Conservation (phyloP, 2,888 invertebrate species). For the Lycocerus yunnanus region DNA sequence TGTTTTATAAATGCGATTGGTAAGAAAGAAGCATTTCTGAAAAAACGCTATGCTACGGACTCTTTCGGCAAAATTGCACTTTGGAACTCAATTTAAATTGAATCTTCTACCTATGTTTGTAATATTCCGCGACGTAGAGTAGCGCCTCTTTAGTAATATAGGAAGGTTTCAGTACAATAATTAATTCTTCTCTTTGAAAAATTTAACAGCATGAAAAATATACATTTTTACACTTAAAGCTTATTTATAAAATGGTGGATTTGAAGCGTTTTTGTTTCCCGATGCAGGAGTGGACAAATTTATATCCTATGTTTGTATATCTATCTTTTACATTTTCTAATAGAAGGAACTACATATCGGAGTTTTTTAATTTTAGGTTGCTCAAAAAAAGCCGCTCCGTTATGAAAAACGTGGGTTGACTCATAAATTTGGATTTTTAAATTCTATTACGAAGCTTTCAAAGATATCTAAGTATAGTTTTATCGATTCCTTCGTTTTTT, state of each 20-base stretch:
- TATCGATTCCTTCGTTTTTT: not conserved
- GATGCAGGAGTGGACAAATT: slow-evolving; percentile 26
- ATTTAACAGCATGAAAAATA: not conserved
- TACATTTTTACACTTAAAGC: slow-evolving; percentile 18
- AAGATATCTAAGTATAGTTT: not conserved
- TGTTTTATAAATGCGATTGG: too few species aligned
- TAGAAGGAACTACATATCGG: slow-evolving; percentile 1
- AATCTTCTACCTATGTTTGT: too few species aligned
- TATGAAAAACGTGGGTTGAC: not conserved
- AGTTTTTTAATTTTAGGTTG: not conserved
- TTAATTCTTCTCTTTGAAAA: not conserved
- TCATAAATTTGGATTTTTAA: not conserved
- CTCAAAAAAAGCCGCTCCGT: not conserved
- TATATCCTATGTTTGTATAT: slow-evolving; percentile 21
- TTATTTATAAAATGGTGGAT: slow-evolving; percentile 28
- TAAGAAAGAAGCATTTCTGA: too few species aligned
- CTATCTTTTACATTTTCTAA: slow-evolving; percentile 15
- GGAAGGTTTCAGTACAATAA: not conserved
- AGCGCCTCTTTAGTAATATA: too few species aligned
- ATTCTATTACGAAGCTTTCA: not conserved
- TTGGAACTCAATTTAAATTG: too few species aligned
- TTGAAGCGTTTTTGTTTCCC: slow-evolving; percentile 38
- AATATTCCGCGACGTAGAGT: too few species aligned
- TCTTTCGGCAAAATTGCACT: too few species aligned
- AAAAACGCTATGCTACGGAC: too few species aligned